Base-by-base conservation (phyloP, 2,888 invertebrate genomes). In the Coleophora deauratella region DNA sequence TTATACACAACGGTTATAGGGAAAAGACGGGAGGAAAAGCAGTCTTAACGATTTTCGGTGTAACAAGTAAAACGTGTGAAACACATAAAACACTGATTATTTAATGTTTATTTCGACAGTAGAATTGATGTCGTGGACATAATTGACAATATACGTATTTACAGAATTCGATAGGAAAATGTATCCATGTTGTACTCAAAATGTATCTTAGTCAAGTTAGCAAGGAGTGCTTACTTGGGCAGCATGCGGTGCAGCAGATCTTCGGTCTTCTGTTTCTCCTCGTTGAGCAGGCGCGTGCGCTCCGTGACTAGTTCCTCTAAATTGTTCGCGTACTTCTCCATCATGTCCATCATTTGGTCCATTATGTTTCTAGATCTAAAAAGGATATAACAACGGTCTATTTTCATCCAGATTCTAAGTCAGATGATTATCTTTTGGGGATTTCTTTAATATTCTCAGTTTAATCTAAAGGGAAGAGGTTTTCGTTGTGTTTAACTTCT, bases 261-360 rank as follows among this genome's bases (percentile, higher is more conserved):
- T 86, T 97, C 85, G 12, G 96, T 96, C 86, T 97, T 96, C 75
- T 94, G 92, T 72, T 97, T 97, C 74, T 97, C 97, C 79, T 96
- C 96, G 64, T 91, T 91, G 62, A 97, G 87, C 65, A 95, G 89
- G 68, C 93, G 90, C 51, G 97, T 97, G 62, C 97, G 89, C 82
- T 97, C 96, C 62, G 90, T 93, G 67, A 97, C 97, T 82, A 97
- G 90, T 75, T 96, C 96, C 81, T 97, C 97, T 79, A 97, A 90
- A 86, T 97, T 95, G 75, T 95, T 94, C 44, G 97, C 96, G 78
- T 98, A 97, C 66, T 95, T 96, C 74, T 96, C 97, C 96, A 97
- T 96, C 95, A 97, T 96, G 59, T 94, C 93, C 93, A 97, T 96
- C 95, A 97, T 96, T 88, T 97, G 96, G 77, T 97, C 97, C 95